Conservation (phyloP, 2,797 vertebrate species). For the Myotis pilosus region DNA sequence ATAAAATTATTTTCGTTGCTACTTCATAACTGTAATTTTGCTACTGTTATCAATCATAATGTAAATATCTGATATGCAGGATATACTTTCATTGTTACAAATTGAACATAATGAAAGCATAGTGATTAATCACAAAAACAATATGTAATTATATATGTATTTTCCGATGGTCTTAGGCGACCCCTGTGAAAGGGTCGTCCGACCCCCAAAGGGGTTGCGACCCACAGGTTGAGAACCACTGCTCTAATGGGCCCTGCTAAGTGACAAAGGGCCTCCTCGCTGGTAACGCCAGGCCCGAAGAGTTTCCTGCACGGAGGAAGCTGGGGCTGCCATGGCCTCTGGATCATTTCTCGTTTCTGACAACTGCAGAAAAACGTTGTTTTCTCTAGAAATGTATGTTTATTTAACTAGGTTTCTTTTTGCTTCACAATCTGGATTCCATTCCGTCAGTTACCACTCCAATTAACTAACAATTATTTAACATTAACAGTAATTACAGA, state of each 20-base stretch:
- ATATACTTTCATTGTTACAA: too few species aligned
- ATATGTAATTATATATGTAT: too few species aligned
- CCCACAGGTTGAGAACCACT: too few species aligned
- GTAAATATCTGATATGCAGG: too few species aligned
- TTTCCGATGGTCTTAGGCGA: too few species aligned
- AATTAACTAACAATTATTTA: constrained; percentile 98
- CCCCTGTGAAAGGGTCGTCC: too few species aligned
- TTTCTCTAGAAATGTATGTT: constrained; percentile 86
- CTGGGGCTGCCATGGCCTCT: constrained; percentile 68
- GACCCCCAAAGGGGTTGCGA: too few species aligned
- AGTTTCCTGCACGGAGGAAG: neutral
- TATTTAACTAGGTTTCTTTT: constrained; percentile 88
- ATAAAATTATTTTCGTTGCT: too few species aligned
- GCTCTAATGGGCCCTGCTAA: neutral
- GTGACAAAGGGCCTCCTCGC: constrained; percentile 14
- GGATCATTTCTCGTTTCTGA: constrained; percentile 79
- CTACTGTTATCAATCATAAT: too few species aligned
- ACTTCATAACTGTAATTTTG: too few species aligned
- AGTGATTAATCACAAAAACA: too few species aligned
- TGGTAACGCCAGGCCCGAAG: neutral
- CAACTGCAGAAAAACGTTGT: constrained; percentile 82
- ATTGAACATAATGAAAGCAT: too few species aligned
- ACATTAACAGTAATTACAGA: constrained; percentile 95
- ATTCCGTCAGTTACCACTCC: constrained; percentile 92
- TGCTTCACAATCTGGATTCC: constrained; percentile 88